Evolutionary conservation across 2,113 vertebrate species (phyloP), one percentile per base, ranked within the genome.

Genomic region (Talpa occidentalis): DNA sequence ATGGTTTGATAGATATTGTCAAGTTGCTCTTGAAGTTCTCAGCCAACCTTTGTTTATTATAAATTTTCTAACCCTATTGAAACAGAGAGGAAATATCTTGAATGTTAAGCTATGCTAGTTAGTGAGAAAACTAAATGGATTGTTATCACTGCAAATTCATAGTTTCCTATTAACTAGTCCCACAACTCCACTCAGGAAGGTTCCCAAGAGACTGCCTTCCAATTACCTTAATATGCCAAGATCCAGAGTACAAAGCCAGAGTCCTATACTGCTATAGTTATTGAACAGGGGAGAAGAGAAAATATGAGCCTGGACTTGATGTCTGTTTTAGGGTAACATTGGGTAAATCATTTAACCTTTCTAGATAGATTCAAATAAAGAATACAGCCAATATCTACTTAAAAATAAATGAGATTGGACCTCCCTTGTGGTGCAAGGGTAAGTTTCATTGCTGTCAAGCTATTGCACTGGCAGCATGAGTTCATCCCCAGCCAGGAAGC

Each of bases 21-120:
- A 91, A 88, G 42, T 85, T 86, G 2, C 28, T 73, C 42, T 85
- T 30, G 37, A 54, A 66, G 9, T 16, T 80, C 35, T 84, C 67
- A 88, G 26, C 4, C 22, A 32, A 44, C 26, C 35, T 77, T 91
- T 93, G 35, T 44, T 78, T 83, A 5, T 95, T 84, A 93, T 94
- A 59, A 80, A 87, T 80, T 87, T 87, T 91, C 52, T 92, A 94
- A 72, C 60, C 73, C 76, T 95, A 72, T 84, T 79, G 70, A 89
- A 94, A 67, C 37, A 77, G 62, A 93, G 37, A 80, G n/a, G 67
- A 37, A 93, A 81, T 91, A 64, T 83, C 64, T 95, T 87, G 62
- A 52, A 91, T 87, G 78, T 35, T 92, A 89, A 90, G 40, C 42
- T 93, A 30, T 76, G 26, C 77, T 93, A 84, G 60, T 60, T 93